Evolutionary conservation across 2,797 vertebrate species (phyloP).

Genomic region (Scyliorhinus canicula): DNA sequence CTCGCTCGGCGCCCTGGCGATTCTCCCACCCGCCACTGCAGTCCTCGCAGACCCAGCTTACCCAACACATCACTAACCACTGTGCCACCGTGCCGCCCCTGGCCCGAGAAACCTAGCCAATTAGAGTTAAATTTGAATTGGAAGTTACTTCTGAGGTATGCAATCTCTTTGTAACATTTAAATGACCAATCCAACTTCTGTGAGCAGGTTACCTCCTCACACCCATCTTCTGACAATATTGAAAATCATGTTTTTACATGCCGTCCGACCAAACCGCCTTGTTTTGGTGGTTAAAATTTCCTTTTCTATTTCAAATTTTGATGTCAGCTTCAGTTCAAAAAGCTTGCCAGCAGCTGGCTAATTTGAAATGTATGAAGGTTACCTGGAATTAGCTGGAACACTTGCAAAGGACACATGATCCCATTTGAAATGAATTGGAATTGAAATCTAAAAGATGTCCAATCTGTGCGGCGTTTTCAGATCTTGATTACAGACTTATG

Average conservation of each 20-base stretch:
- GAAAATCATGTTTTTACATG: background rate
- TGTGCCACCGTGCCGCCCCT: no score
- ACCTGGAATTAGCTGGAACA: background rate
- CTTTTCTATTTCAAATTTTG: background rate
- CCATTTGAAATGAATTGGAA: background rate
- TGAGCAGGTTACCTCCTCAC: background rate
- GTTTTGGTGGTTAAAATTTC: background rate
- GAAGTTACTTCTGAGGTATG: background rate
- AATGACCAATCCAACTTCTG: background rate
- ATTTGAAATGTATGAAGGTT: conserved; percentile 1
- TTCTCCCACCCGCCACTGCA: no score
- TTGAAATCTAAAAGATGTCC: background rate
- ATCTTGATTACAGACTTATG: background rate
- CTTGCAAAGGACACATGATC: background rate
- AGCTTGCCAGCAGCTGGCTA: background rate
- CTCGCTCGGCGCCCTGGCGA: no score
- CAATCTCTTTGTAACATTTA: background rate
- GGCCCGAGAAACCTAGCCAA: background rate
- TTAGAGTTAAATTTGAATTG: background rate
- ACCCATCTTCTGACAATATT: background rate
- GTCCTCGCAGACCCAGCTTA: no score
- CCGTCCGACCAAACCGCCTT: background rate
- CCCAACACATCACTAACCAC: no score
- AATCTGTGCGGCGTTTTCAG: background rate
- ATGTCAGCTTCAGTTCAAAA: background rate